Evolutionary conservation across 2,113 vertebrate species (phyloP), one percentile per base, ranked within the genome.

Genomic region (Columbina picui): DNA sequence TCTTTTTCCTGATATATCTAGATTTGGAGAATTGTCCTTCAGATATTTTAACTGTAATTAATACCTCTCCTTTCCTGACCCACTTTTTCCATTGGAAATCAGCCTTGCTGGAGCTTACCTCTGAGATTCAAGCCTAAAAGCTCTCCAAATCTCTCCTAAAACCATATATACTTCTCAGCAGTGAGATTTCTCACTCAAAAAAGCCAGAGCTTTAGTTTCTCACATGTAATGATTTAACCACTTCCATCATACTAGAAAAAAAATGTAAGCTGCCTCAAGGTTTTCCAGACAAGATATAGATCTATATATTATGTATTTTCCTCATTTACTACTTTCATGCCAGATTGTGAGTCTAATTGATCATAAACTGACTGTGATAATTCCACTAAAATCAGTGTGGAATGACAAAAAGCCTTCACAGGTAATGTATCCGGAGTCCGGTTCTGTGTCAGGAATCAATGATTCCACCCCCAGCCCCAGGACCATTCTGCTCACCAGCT

Each of bases 71-170:
- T 90, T 83, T 74, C 63, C n/a, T 92, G 91, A 94, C 94, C 94
- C 93, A 95, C 63, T 94, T 98, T 96, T 90, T 50, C 55, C 61
- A 22, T 50, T 80, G 68, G 90, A 93, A 94, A 61, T 88, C 89
- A 79, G 84, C 50, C 85, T 91, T 92, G 89, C 30, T 45, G 65
- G 59, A 73, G 76, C 50, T 96, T 91, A 84, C 70, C 65, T 95
- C 83, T 69, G 87, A 97, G 92, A 94, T 21, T 87, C 79, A 76
- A 90, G 61, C 36, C 67, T 93, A 87, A 97, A 97, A 97, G 30
- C 92, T 89, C 94, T 89, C 89, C 63, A 96, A 91, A 96, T 97
- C 95, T 96, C 91, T 78, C 17, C 50, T 95, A 97, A 97, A 96
- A 87, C 79, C 50, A 67, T 56, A 81, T 26, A 88, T 36, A 63